A percentile compares a stretch with the other conserved stretches of the same genome.
Conservation (phyloP, 2,888 invertebrate genomes). For the Agrochola litura region DNA sequence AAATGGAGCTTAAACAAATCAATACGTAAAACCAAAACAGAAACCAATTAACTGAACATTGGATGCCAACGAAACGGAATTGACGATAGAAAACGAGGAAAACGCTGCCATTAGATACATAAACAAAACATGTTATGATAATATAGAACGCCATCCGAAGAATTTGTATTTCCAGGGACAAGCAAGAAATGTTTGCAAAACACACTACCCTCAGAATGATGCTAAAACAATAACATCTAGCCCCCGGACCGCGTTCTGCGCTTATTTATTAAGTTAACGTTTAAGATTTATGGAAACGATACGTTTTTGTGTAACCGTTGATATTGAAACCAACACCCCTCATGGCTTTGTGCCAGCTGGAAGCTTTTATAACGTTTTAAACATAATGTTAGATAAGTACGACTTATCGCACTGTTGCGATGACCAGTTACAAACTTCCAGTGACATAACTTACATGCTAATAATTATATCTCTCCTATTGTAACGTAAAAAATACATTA, state of each 20-base stretch:
- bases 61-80: constrained; percentile 73
- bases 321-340: constrained; percentile 90
- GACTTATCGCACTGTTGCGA: constrained; percentile 60
- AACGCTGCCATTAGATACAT: constrained; percentile 86
- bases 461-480: constrained; percentile 80
- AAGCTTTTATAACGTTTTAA: constrained; percentile 82
- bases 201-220: constrained; percentile 84
- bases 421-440: constrained; percentile 84
- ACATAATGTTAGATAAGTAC: constrained; percentile 74
- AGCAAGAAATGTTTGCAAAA: constrained; percentile 88
- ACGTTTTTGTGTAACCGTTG: constrained; percentile 87
- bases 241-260: constrained; percentile 81
- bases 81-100: constrained; percentile 83
- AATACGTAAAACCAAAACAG: constrained; percentile 70
- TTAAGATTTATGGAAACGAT: constrained; percentile 88
- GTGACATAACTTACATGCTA: constrained; percentile 85
- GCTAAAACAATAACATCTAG: constrained; percentile 84
- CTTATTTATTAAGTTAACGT: constrained; percentile 83
- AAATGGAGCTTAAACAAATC: constrained; percentile 65
- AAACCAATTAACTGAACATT: constrained; percentile 69
- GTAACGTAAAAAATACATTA: constrained; percentile 42
- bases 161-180: constrained; percentile 81
- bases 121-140: constrained; percentile 90
- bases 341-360: constrained; percentile 89
- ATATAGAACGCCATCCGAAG: constrained; percentile 88